Evolutionary conservation across 2,113 vertebrate species (phyloP).

Genomic region (Promerops cafer): DNA sequence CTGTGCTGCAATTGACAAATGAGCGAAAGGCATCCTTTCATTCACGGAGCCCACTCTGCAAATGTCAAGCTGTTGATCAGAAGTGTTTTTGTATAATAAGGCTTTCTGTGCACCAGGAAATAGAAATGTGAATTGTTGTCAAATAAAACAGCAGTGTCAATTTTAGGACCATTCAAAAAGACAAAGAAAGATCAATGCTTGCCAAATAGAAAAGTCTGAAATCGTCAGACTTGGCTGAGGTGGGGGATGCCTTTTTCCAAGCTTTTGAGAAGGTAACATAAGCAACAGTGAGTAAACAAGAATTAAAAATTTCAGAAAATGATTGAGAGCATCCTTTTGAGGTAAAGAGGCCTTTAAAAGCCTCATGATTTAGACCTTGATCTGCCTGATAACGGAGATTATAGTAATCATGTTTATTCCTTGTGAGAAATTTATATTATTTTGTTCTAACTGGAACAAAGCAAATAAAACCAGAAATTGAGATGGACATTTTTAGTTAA

Average conservation of each 20-base stretch:
- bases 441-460: background rate
- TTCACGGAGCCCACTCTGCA: background rate
- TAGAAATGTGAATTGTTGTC: slow-evolving; percentile 20
- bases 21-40: background rate
- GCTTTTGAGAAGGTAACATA: background rate
- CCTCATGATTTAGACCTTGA: background rate
- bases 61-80: background rate
- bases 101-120: background rate
- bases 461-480: background rate
- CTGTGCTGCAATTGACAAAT: background rate
- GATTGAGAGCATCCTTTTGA: background rate
- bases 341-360: background rate
- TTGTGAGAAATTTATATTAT: background rate
- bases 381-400: background rate
- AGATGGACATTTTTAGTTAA: background rate
- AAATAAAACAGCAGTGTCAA: slow-evolving; percentile 10
- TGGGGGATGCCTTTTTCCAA: background rate
- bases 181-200: background rate
- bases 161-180: background rate
- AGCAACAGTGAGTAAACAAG: background rate
- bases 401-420: background rate
- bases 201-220: background rate
- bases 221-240: background rate
- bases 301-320: background rate
- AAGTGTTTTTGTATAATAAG: background rate